Conservation (phyloP, 2,797 vertebrate genomes). For the Cryptoblepharus egeriae region DNA sequence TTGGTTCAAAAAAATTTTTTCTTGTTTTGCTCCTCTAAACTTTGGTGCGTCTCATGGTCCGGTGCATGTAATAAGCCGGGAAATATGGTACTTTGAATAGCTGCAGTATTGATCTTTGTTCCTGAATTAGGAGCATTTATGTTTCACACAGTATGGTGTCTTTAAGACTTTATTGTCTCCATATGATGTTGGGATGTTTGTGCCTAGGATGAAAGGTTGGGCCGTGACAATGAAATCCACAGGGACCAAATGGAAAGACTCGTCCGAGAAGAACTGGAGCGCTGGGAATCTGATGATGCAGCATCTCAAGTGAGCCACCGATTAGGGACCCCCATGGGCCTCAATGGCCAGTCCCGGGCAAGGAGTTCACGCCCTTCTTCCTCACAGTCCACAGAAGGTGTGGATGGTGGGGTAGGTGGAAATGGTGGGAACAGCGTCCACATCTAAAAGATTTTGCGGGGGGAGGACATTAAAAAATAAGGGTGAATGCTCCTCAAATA, state of each 20-base stretch:
- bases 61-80: too few relatives aligned
- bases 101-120: neutral
- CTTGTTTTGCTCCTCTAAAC: too few relatives aligned
- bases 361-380: conserved; percentile 86
- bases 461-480: neutral
- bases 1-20: too few relatives aligned
- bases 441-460: conserved; percentile 75
- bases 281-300: conserved; percentile 92
- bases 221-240: conserved; percentile 87
- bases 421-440: conserved; percentile 75
- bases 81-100: neutral
- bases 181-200: neutral
- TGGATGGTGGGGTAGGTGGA: conserved; percentile 74
- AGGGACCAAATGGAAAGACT: conserved; percentile 93
- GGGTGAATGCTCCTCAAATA: too few relatives aligned
- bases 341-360: conserved; percentile 70
- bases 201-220: conserved; percentile 88
- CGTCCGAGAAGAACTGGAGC: conserved; percentile 92
- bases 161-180: neutral
- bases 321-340: conserved; percentile 78
- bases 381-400: conserved; percentile 88
- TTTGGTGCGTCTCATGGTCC: too few relatives aligned
- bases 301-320: conserved; percentile 88
- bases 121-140: neutral
- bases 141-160: neutral